Percentiles rank a stretch among this genome's conserved stretches.
These are phyloP conservation scores for Acanthosoma haemorrhoidale DNA, from an alignment of 2,888 invertebrate genomes.

Conservation along the genomic window DNA sequence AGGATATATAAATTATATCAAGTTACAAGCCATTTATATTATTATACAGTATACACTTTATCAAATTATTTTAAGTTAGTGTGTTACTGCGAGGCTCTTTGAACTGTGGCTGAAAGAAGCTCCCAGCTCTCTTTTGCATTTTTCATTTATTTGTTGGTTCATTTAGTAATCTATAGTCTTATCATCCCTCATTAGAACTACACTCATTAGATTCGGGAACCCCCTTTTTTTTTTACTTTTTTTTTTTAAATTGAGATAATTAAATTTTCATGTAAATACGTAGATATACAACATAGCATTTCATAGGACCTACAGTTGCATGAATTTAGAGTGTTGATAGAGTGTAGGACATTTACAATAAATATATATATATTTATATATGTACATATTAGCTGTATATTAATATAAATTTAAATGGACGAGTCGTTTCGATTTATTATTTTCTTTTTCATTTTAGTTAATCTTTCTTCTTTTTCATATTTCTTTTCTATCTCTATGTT, in stretches of 20 bases:
- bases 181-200: not conserved
- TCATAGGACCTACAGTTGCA: not conserved
- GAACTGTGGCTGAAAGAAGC: not conserved
- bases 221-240: no score
- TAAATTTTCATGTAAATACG: constrained; percentile 23
- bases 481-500: not conserved
- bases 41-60: no score
- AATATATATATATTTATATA: no score
- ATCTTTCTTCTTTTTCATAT: not conserved
- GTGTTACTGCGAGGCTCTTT: not conserved
- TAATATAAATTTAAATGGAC: constrained; percentile 25
- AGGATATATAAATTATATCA: no score
- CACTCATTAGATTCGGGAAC: not conserved
- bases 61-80: no score
- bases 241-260: not conserved
- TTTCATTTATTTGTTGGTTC: no score
- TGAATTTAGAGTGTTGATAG: constrained; percentile 27
- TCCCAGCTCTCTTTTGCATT: constrained; percentile 1
- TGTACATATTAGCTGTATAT: constrained; percentile 23
- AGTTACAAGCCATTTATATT: no score
- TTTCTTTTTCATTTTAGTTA: not conserved
- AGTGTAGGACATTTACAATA: constrained; percentile 15
- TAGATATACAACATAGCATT: constrained; percentile 9
- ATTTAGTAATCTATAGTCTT: constrained; percentile 12
- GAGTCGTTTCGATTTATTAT: constrained; percentile 22